A percentile compares a stretch with the other conserved stretches of the same genome.
Evolutionary conservation across 2,113 vertebrate genomes (phyloP).

Genomic region (Brienomyrus longianalis): DNA sequence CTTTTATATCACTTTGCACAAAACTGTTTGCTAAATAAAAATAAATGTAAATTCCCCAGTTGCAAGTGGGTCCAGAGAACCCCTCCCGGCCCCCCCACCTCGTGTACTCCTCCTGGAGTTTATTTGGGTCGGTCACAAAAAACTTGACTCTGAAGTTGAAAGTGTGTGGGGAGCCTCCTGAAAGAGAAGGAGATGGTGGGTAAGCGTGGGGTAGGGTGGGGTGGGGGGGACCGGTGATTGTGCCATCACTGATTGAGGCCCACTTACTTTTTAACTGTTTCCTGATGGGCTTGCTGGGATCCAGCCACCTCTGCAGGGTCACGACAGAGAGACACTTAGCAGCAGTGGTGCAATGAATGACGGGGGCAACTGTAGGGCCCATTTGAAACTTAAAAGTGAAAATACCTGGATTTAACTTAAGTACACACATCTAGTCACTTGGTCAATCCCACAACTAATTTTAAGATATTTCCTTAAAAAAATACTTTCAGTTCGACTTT

Average conservation of each 20-base stretch:
- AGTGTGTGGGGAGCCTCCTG: conserved; percentile 92
- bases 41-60: background rate
- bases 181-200: conserved; percentile 41
- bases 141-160: conserved; percentile 98
- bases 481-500: background rate
- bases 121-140: conserved; percentile 90
- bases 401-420: background rate
- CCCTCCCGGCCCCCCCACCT: conserved; percentile 62
- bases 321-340: conserved; percentile 17
- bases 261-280: conserved; percentile 97
- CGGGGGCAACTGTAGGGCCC: background rate
- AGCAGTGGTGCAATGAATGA: background rate
- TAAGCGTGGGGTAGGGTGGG: background rate
- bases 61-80: background rate
- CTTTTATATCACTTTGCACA: background rate
- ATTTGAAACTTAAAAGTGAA: background rate
- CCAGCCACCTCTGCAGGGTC: conserved; percentile 89
- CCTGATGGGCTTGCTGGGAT: conserved; percentile 95
- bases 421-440: background rate
- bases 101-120: conserved; percentile 98
- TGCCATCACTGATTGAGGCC: background rate
- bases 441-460: background rate
- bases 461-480: background rate
- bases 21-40: background rate
- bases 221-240: background rate